Base-by-base conservation (phyloP, 2,888 invertebrate genomes). In the Drosophila subquinaria region DNA sequence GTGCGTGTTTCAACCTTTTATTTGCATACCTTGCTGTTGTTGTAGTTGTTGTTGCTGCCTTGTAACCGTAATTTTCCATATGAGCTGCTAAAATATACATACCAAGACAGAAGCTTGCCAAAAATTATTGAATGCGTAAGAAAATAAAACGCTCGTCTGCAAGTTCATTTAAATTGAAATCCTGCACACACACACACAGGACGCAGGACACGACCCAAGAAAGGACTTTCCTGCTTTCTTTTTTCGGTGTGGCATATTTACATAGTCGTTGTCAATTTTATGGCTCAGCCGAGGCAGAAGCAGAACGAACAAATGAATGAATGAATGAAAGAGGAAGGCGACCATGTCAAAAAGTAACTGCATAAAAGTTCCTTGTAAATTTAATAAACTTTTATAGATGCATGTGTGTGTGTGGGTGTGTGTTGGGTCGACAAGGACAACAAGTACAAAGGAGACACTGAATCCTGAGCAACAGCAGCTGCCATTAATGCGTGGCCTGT, bases 141-240 rank as follows among this genome's bases (percentile, higher is more conserved):
- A 81, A 81, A 85, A 88, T 81, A 85, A 85, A 88, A 85, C 27
- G 79, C 82, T 82, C 85, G 81, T 82, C 82, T 70, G 81, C 68
- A 81, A 79, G 87, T 88, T 86, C 84, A 86, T 86, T 88, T 86
- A 86, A 88, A 86, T 86, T 87, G 86, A 86, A 86, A 88, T 82
- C 83, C 81, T 68, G 73, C 48, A 63, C 60, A 55, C 50, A 71
- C 50, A 71, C 48, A 50, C 45, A 53, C 55, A 43, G 43, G 11
- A n/a, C 33, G 15, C 40, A 61, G 35, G 15, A 43, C 17, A 36
- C 36, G 17, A 20, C 9, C 42, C 1, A 47, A 27, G 27, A 4
- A 45, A 50, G 67, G 57, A 40, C 53, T 55, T 51, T 51, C 17
- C 23, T 45, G 35, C 11, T 36, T 59, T 15, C 38, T 45, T 61